Evolutionary conservation across 1,140 invertebrate genomes (phyloP), one percentile per base, ranked within the genome.

Genomic region (Formica exsecta): DNA sequence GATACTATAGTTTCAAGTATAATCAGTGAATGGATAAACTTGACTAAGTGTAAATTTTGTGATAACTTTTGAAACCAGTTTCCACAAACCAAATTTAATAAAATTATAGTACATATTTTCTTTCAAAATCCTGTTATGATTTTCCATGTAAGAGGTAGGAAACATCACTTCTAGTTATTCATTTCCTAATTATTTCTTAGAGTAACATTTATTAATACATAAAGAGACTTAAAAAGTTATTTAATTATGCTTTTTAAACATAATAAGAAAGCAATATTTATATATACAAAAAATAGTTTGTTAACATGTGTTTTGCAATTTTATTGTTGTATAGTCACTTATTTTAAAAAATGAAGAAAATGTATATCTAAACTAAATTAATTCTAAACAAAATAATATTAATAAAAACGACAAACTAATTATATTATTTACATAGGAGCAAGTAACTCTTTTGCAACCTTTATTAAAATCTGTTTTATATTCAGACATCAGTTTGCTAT

Each of bases 61-160:
- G 68, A 83, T 83, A 74, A 74, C 4, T 61, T 61, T 41, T 61
- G 48, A 81, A 41, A 61, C 6, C n/a, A 57, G n/a, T 83, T 73
- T 62, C 29, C 38, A 2, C n/a, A 22, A 22, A 22, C 0, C 16
- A 25, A 5, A 62, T 32, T 70, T 6, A 74, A 83, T 74, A 74
- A 83, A 83, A 83, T 73, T 74, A 74, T 48, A 83, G 16, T 83
- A 81, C 2, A 81, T 73, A 83, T 44, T 61, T 74, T 61, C 16
- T 74, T 29, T 13, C 5, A 8, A 83, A 48, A 62, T 36, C 29
- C 38, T 54, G 2, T 71, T 81, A 22, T 13, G 16, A 7, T 36
- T 3, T 71, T 13, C 5, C 4, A 9, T 7, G 3, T 19, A 36
- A 73, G 11, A 36, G 19, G 25, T 25, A 41, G n/a, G 5, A 51